A percentile compares a stretch with the other conserved stretches of the same genome.
Conservation (phyloP, 2,797 vertebrate species). For the Pangasius macronema region DNA sequence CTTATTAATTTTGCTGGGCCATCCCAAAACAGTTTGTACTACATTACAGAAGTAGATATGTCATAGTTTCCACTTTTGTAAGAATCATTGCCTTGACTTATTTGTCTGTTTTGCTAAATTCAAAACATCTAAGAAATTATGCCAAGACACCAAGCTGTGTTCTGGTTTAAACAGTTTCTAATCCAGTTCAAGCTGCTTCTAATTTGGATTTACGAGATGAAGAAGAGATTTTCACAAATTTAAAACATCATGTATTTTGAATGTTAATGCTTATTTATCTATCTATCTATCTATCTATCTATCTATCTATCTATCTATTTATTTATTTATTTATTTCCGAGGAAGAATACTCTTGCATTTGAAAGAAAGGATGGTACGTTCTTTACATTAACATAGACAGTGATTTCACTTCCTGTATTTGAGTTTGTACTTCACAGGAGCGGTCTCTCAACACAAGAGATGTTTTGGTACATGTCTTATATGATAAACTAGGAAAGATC, state of each 20-base stretch:
- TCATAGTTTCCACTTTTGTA: constrained; percentile 52
- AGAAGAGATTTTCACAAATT: neutral
- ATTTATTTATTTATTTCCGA: neutral
- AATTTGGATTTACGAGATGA: neutral
- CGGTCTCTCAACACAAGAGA: neutral
- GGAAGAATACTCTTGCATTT: neutral
- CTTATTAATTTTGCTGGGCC: constrained; percentile 51
- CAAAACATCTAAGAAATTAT: constrained; percentile 49
- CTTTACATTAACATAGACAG: neutral
- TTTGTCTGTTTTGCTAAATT: constrained; percentile 53
- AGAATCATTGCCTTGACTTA: constrained; percentile 55
- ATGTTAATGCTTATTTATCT: too few relatives aligned
- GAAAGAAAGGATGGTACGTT: neutral
- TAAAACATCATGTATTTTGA: neutral
- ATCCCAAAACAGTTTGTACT: constrained; percentile 54
- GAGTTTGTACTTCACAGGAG: neutral
- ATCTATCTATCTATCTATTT: neutral
- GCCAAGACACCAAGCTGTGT: constrained; percentile 26
- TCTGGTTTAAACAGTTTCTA: neutral
- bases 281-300: neutral
- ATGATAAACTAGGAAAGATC: constrained; percentile 4
- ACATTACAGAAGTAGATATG: constrained; percentile 56
- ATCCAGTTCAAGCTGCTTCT: constrained; percentile 2
- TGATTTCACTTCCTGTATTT: neutral
- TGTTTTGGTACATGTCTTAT: neutral